Percentiles rank a stretch among this genome's conserved stretches.
These are phyloP conservation scores for Phenganax subtilis DNA, from an alignment of 92 coral and sea anemone species.

Conservation along the genomic window DNA sequence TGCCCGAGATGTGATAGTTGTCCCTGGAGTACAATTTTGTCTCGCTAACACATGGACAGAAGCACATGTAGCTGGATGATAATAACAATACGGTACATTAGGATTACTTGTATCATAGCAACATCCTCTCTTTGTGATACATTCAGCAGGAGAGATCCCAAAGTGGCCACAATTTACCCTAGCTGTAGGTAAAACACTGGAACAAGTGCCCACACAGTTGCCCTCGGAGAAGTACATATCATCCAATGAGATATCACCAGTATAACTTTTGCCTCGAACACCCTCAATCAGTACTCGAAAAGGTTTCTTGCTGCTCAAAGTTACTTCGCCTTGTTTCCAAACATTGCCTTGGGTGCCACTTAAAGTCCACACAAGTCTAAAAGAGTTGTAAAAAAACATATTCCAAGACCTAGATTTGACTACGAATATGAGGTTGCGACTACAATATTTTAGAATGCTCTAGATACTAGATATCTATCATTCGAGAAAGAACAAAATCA, in stretches of 20 bases:
- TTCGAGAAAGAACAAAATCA: no score
- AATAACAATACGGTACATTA: constrained; percentile 81
- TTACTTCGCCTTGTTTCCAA: constrained; percentile 83
- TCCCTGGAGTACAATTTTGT: not conserved
- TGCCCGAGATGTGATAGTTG: not conserved
- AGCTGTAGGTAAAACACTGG: constrained; percentile 69
- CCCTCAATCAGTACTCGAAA: constrained; percentile 84
- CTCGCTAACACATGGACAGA: constrained; percentile 58
- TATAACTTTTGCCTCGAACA: constrained; percentile 70
- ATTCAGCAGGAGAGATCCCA: constrained; percentile 58
- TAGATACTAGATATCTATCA: no score
- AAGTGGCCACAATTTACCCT: constrained; percentile 78
- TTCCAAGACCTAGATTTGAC: not conserved
- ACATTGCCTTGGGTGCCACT: constrained; percentile 83
- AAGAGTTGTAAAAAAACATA: not conserved
- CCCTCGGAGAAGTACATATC: constrained; percentile 67
- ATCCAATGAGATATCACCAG: constrained; percentile 83
- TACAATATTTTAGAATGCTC: no score
- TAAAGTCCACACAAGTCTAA: constrained; percentile 5
- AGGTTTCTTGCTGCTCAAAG: constrained; percentile 54
- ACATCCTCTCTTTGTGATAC: constrained; percentile 46
- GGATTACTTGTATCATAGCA: constrained; percentile 81
- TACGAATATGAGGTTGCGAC: no score
- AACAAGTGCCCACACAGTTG: constrained; percentile 81
- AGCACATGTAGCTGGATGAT: constrained; percentile 85